Base-by-base conservation (phyloP, 2,888 invertebrate genomes). In the Hybos culiciformis region DNA sequence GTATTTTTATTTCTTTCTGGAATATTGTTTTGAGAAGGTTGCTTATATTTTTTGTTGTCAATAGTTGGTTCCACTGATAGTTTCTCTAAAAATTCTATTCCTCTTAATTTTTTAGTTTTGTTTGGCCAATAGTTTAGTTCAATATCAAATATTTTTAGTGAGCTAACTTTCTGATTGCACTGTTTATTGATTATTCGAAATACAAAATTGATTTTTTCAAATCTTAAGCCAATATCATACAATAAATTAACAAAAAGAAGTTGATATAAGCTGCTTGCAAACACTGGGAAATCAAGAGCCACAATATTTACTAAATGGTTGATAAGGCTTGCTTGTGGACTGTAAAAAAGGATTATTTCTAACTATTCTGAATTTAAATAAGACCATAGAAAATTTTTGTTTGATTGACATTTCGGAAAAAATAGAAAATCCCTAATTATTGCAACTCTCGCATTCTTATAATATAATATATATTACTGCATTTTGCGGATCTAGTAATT, bases 201-300 rank as follows among this genome's bases (percentile, higher is more conserved):
- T 3, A 64, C 49, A 20, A 51, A 52, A 48, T 65, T 65, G 33
- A 66, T 48, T 41, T 54, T 53, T 23, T 53, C 52, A 47, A 65
- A 66, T 33, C 66, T 58, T 39, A 58, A 47, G 12, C 61, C 59
- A 23, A 66, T 60, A 44, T 57, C 53, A 37, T 60, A 56, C 15
- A 66, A 61, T 23, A 59, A 56, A 41, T 57, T 56, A 41, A 62
- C 56, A 48, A 66, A 66, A 51, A 63, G 62, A 0, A 58, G 57
- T 46, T 64, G 60, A 31, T 61, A 58, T 31, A 62, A 50, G 45
- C 62, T 59, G 18, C 56, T 57, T 14, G 58, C 56, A 34, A 61
- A 42, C 46, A 54, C 60, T 2, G 66, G 64, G 48, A 64, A 63
- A 24, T 37, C 20, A 37, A 11, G 3, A 14, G 7, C 1, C 14